Base-by-base conservation (phyloP, 2,888 invertebrate species). In the Cryptocephalus primarius region DNA sequence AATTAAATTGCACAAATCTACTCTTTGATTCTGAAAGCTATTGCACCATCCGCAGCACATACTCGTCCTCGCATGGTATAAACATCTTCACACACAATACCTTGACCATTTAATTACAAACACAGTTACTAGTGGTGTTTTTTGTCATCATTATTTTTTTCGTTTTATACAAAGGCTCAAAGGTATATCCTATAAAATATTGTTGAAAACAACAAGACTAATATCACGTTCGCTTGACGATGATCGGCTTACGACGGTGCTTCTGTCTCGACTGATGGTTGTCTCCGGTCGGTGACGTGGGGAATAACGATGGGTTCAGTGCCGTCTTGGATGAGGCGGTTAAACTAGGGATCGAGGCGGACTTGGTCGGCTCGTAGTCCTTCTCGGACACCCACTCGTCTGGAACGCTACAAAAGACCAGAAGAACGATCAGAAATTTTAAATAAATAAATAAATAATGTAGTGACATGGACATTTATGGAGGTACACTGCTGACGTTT, bases 381-480 rank as follows among this genome's bases (percentile, higher is more conserved):
- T 80, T 78, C 68, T 87, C 88, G 0, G 80, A 74, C 54, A 91
- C 76, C 92, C 92, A 92, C 65, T 88, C 85, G 70, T 92, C 90
- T 13, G 86, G 83, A 67, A 89, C 72, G 63, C 91, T 91, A 74
- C 9, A 73, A 73, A 22, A 4, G 22, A 52, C 46, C 49, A 46
- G 47, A 22, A 14, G 40, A 13, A 40, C 11, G 39, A 8, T 1
- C 40, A 14, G 22, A 42, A 11, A 31, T 12, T 10, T 2, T 41
- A 36, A 36, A 36, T 36, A 36, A 36, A 34, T 9, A 34, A 9
- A 9, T 9, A 34, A 34, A 9, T 9, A 34, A 34, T n/a, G n/a
- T n/a, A 34, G n/a, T 9, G n/a, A n/a, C n/a, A n/a, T n/a, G n/a
- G n/a, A n/a, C n/a, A n/a, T n/a, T n/a, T n/a, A n/a, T n/a, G n/a